Evolutionary conservation across 2,113 vertebrate genomes (phyloP).

Genomic region (Anoura caudifer): DNA sequence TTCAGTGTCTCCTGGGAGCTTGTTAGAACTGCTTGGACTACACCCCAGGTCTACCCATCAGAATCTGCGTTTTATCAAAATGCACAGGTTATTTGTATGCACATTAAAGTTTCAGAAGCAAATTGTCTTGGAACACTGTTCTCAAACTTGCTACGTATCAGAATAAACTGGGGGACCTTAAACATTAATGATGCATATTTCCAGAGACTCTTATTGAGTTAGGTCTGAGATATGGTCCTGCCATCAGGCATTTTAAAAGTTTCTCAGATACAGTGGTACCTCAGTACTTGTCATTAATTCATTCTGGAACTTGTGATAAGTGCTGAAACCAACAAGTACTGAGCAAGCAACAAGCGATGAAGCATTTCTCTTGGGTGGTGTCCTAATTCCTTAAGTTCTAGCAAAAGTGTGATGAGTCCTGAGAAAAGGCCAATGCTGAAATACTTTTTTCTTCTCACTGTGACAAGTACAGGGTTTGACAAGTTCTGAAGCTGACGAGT

Average conservation of each 20-base stretch:
- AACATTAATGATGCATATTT: neutral
- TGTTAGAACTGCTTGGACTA: neutral
- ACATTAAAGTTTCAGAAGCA: neutral
- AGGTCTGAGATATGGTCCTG: neutral
- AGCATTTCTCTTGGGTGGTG: no score
- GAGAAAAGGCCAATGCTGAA: no score
- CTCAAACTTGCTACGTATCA: neutral
- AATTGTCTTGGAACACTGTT: neutral
- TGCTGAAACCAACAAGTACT: no score
- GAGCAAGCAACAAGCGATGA: no score
- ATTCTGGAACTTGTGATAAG: no score
- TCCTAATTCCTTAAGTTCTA: no score
- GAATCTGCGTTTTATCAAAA: neutral
- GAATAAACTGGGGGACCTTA: neutral
- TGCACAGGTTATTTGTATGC: neutral
- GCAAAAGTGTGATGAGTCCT: no score
- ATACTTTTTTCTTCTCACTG: no score
- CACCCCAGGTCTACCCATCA: neutral
- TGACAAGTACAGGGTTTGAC: no score
- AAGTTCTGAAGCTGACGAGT: no score
- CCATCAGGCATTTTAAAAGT: neutral
- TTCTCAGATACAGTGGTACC: neutral
- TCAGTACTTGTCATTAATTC: no score
- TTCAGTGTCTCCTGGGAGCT: neutral
- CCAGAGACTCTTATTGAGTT: neutral